Base-by-base conservation (phyloP, 2,797 vertebrate species). In the Nyctalus aviator region DNA sequence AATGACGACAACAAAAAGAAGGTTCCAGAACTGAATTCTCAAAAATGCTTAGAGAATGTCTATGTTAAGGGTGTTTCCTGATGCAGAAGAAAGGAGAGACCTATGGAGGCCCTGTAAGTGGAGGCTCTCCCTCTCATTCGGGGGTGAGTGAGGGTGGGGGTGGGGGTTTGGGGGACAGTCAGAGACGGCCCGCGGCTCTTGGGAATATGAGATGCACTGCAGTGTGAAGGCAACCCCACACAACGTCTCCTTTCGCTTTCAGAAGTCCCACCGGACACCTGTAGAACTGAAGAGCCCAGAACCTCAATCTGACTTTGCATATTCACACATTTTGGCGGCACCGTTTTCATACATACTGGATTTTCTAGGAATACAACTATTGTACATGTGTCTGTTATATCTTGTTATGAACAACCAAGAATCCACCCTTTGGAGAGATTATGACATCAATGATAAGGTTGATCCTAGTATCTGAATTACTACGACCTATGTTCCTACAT, bases 401-500 rank as follows among this genome's bases (percentile, higher is more conserved):
- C 20, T 44, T 41, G 48, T 76, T 57, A 50, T 6, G 59, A 50
- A 88, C n/a, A 30, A 57, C 4, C 23, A 46, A 35, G 66, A 73
- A 27, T 25, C 59, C 37, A 18, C 13, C 71, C n/a, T 57, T 57
- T 88, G 73, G 76, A 44, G 55, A 77, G 78, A 68, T 11, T 14
- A 11, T 13, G 79, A 50, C n/a, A 23, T 25, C 69, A 17, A 1
- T 25, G 62, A 44, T 50, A 37, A 68, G 44, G 77, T n/a, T 32
- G 35, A 25, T 44, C 21, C 23, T 57, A 20, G n/a, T 14, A 12
- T 25, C 1, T 41, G 48, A 62, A 53, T n/a, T 11, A 53, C 55
- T 1, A 14, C 0, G 1, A 66, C 8, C n/a, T 25, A 48, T 0
- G 6, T 6, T 9, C 32, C 10, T 8, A 11, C n/a, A n/a, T 14